phyloP scores from a whole-genome alignment of 2,113 vertebrate genomes.

The Strigops habroptila region DNA sequence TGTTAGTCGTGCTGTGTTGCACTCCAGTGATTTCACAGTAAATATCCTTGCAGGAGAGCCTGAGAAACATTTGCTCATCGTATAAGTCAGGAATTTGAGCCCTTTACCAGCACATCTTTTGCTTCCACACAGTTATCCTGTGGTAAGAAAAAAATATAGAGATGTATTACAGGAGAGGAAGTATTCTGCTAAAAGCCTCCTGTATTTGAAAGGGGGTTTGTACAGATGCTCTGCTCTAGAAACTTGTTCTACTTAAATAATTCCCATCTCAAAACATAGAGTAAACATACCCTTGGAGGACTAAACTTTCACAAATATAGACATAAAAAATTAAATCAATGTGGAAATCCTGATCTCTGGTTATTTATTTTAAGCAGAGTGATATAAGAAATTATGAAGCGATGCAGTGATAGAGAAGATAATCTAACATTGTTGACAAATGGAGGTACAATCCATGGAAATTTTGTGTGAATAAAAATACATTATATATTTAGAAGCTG shows the following conservation, averaged over 20 bases:
- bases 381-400: neutral
- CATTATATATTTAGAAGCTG: neutral
- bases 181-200: neutral
- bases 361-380: neutral
- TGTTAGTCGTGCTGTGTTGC: neutral
- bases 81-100: neutral
- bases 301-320: neutral
- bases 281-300: neutral
- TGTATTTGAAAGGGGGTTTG: neutral
- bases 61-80: neutral
- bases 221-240: neutral
- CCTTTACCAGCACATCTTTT: neutral
- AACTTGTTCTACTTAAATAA: neutral
- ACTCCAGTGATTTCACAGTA: constrained; percentile 18
- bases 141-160: neutral
- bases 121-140: neutral
- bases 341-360: neutral
- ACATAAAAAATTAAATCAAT: neutral
- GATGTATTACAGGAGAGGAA: neutral
- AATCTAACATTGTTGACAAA: neutral
- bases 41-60: neutral
- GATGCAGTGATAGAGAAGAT: neutral
- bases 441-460: neutral
- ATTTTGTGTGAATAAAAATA: neutral
- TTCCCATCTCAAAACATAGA: neutral